Base-by-base conservation (phyloP, 2,888 invertebrate genomes). In the Crossocerus cetratus region DNA sequence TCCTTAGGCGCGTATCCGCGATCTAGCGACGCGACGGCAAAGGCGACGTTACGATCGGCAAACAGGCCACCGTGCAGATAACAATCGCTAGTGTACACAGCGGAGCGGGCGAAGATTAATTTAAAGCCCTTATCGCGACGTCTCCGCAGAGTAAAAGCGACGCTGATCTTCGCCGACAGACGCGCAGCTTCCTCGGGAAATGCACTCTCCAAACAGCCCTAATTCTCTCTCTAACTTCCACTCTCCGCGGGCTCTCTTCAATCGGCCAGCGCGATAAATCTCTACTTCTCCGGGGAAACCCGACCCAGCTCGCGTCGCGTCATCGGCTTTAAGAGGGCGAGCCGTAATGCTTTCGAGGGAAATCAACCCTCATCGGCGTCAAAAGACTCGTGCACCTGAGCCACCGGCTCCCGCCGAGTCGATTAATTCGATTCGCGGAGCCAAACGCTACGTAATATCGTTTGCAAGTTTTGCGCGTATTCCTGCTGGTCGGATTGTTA, bases 61-160 rank as follows among this genome's bases (percentile, higher is more conserved):
- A 84, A 83, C 76, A 83, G 69, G 22, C 65, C 64, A 77, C 66
- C 22, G 70, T 66, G 65, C 44, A 77, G 77, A 84, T 83, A 78
- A 76, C 77, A 72, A 81, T 83, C 78, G 76, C 70, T 71, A 77
- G 68, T 77, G 77, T 78, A 74, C 74, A 83, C 69, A 78, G 21
- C 49, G 32, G 11, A 32, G 32, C 32, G 49, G 49, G 59, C 45
- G 22, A 61, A 84, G 84, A 84, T 86, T 84, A 84, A 86, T 86
- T 84, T 77, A 76, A 81, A 79, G 74, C 76, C 74, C 76, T 86
- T 86, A 86, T 86, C 86, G 78, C 71, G 21, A 44, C 59, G 45
- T 61, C 61, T 65, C 65, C 62, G 32, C 8, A 66, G 49, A 72
- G 72, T 16, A 53, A 62, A 70, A 45, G 16, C 22, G 20, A 49